These are phyloP conservation scores for Parambassis ranga DNA, from an alignment of 2,797 vertebrate genomes.

Conservation along the genomic window DNA sequence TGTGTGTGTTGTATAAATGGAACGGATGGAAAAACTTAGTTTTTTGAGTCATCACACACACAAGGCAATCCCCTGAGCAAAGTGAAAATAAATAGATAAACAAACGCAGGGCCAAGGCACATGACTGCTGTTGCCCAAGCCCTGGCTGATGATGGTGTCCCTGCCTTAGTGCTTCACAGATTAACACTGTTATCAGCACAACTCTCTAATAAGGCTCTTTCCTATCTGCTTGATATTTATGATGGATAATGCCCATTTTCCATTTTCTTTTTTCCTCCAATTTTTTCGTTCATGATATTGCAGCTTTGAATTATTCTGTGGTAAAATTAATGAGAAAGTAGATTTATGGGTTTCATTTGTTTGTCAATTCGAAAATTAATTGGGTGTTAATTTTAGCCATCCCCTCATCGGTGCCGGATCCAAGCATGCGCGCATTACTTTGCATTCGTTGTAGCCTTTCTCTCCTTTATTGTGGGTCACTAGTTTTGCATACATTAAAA, in stretches of 20 bases:
- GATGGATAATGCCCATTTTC: conserved; percentile 95
- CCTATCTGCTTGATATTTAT: conserved; percentile 98
- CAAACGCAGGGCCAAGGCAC: conserved; percentile 32
- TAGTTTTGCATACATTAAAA: conserved; percentile 98
- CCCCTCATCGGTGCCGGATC: conserved; percentile 93
- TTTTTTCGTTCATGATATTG: conserved; percentile 88
- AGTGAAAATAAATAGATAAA: conserved; percentile 66
- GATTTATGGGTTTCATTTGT: conserved; percentile 99
- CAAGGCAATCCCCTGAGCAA: conserved; percentile 31
- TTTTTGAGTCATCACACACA: conserved; percentile 31
- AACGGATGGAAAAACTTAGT: conserved; percentile 33
- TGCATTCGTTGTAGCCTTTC: conserved; percentile 93
- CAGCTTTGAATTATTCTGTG: conserved; percentile 96
- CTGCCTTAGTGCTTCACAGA: conserved; percentile 54
- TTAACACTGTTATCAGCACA: conserved; percentile 75
- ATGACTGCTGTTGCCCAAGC: conserved; percentile 23
- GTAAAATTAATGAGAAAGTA: conserved; percentile 99
- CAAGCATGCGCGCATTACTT: conserved; percentile 89
- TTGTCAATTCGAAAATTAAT: conserved; percentile 99
- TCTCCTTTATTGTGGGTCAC: conserved; percentile 96
- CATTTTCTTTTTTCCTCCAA: conserved; percentile 65
- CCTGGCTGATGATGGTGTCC: conserved; percentile 34
- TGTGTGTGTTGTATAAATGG: conserved; percentile 34
- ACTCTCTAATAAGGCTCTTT: conserved; percentile 88
- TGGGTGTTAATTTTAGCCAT: conserved; percentile 99